Base-by-base conservation (phyloP, 1,140 invertebrate genomes). In the Sycophila sp. region DNA sequence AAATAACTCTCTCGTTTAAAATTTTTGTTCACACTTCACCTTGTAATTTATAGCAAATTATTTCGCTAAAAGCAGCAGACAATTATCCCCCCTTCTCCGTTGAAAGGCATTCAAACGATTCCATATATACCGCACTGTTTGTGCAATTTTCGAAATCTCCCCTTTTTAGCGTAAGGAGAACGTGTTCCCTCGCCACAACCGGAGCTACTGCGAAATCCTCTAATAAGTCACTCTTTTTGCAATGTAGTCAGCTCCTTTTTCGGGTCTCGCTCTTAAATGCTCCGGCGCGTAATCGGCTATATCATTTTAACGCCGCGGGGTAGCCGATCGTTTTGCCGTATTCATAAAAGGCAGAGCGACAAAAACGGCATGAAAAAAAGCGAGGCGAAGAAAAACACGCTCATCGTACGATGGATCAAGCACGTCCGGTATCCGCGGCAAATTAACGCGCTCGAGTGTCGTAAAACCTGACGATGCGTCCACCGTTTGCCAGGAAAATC, bases 371-470 rank as follows among this genome's bases (percentile, higher is more conserved):
- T 17, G 42, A 47, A 22, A 47, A 47, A 47, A 34, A 65, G 22
- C 34, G 4, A 28, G 32, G 4, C 38, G 32, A 45, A 60, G 36
- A 42, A 24, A 28, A 13, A 40, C 24, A n/a, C n/a, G n/a, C n/a
- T n/a, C n/a, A n/a, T n/a, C n/a, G n/a, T n/a, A n/a, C n/a, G 60
- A 30, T 15, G 22, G 40, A 67, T 67, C 53, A 53, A 45, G 26
- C 56, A 32, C 40, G 65, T 58, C 53, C 65, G 28, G 38, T 47
- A 6, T 58, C 17, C 17, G 36, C 4, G 24, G 34, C 36, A 65
- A 65, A 65, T 65, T 65, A 55, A 55, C 36, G 34, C 34, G 34
- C 34, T 64, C 30, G 47, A 64, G 45, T 64, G 45, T 64, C 60
- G 47, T 51, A 51, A 51, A 64, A 38, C 51, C 45, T 26, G 19